Evolutionary conservation across 2,888 invertebrate species (phyloP).

Genomic region (Patella caerulea): DNA sequence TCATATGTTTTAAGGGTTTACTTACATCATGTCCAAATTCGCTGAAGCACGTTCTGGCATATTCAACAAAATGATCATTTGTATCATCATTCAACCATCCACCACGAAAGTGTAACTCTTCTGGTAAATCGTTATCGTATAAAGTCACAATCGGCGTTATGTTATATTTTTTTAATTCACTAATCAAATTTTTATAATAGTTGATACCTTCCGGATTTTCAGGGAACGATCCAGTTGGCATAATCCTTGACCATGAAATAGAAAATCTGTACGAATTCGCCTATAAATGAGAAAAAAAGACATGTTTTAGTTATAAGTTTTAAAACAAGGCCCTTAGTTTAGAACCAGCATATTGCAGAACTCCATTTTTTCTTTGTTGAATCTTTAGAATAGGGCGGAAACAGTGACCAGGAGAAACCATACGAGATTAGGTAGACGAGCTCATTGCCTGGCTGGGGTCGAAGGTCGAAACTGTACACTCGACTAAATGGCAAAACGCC

Average conservation of each 20-base stretch:
- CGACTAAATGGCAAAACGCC: too few species aligned
- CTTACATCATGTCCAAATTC: slow-evolving; percentile 67
- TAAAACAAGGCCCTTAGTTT: neutral
- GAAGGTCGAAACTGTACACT: too few species aligned
- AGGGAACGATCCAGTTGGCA: slow-evolving; percentile 74
- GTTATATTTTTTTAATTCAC: slow-evolving; percentile 77
- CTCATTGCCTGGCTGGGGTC: too few species aligned
- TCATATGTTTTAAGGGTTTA: neutral
- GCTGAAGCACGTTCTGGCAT: slow-evolving; percentile 67
- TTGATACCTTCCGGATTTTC: slow-evolving; percentile 80
- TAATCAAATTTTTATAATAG: slow-evolving; percentile 83
- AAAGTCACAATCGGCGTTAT: slow-evolving; percentile 77
- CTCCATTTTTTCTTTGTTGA: too few species aligned
- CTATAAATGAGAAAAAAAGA: slow-evolving; percentile 30
- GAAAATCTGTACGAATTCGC: slow-evolving; percentile 66
- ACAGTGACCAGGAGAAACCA: too few species aligned
- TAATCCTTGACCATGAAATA: slow-evolving; percentile 81
- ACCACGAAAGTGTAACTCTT: slow-evolving; percentile 69
- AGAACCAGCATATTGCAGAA: too few species aligned
- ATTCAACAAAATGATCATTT: slow-evolving; percentile 65
- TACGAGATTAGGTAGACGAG: too few species aligned
- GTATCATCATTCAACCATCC: slow-evolving; percentile 66
- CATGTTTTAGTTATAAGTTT: neutral
- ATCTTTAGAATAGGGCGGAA: too few species aligned
- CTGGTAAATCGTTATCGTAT: slow-evolving; percentile 72